Evolutionary conservation across 2,797 vertebrate species (phyloP).

Genomic region (Orientallactaga sibirica): DNA sequence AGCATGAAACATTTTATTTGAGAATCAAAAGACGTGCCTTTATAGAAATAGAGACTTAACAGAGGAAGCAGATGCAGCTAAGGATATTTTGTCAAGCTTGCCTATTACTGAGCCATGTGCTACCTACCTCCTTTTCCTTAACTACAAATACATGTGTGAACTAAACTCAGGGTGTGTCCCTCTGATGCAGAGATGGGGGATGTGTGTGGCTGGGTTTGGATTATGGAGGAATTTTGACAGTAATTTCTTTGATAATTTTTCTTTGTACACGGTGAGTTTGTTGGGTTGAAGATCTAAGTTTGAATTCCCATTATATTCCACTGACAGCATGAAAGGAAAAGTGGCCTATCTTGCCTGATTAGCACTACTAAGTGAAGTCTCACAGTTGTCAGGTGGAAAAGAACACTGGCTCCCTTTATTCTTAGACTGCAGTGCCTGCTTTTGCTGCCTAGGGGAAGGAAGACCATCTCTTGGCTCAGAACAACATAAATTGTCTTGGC

Average conservation of each 20-base stretch:
- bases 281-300: too few species aligned
- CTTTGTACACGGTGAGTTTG: not conserved
- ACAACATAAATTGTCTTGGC: not conserved
- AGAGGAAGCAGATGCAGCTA: not conserved
- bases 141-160: not conserved
- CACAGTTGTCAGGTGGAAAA: fast-evolving
- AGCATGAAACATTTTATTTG: not conserved
- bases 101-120: not conserved
- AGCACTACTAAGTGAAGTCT: not conserved
- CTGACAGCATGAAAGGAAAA: not conserved
- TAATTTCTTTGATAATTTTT: not conserved
- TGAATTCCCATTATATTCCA: not conserved
- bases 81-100: not conserved
- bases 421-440: not conserved
- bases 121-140: not conserved
- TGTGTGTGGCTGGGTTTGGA: too few species aligned
- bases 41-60: not conserved
- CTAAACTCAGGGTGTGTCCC: not conserved
- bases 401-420: not conserved
- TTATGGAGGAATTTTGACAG: not conserved
- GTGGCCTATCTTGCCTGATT: not conserved
- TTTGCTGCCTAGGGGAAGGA: not conserved
- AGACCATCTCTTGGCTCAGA: not conserved
- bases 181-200: not conserved
- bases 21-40: not conserved